Evolutionary conservation across 1,140 invertebrate genomes (phyloP), one percentile per base, ranked within the genome.

Genomic region (Subanguina moxae): DNA sequence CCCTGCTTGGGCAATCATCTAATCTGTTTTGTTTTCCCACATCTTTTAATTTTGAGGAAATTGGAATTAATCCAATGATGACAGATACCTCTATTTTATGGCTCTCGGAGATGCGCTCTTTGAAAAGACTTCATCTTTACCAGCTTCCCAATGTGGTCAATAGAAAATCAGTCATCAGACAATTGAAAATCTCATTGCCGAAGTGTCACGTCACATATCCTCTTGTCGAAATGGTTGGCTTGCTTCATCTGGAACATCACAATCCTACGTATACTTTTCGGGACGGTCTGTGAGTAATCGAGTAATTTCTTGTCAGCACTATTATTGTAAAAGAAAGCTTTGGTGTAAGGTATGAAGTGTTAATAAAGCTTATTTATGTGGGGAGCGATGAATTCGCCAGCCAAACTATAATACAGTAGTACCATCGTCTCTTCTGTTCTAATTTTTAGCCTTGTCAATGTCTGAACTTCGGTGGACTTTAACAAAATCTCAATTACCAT

Each of bases 31-130:
- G 11, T 38, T 38, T 11, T 32, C 3, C 19, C 38, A 61, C 1
- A 19, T 61, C 28, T 7, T 61, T 25, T 7, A 61, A 61, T 66
- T 68, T 68, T 25, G 30, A 78, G 78, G 78, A 80, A 75, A 76
- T 80, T 30, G 65, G 67, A 17, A 56, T 80, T 15, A 82, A 80
- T 61, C 73, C 77, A 25, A 62, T 38, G 19, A 56, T 80, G 15
- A 64, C 74, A 3, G 78, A 80, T 28, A 46, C 64, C 7, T 62
- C 72, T 11, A 67, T 76, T 23, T 72, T 65, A n/a, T 67, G 70
- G 67, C 57, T 80, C n/a, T 17, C 62, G 13, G 68, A 75, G 57
- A 21, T 80, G 45, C 68, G 70, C 17, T 23, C 46, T n/a, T 32
- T 70, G 0, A 57, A 64, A 21, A 65, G 68, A 9, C 57, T 70